Percentiles rank a stretch among this genome's conserved stretches.
Conservation (phyloP, 2,113 vertebrate species). For the Daboia siamensis region DNA sequence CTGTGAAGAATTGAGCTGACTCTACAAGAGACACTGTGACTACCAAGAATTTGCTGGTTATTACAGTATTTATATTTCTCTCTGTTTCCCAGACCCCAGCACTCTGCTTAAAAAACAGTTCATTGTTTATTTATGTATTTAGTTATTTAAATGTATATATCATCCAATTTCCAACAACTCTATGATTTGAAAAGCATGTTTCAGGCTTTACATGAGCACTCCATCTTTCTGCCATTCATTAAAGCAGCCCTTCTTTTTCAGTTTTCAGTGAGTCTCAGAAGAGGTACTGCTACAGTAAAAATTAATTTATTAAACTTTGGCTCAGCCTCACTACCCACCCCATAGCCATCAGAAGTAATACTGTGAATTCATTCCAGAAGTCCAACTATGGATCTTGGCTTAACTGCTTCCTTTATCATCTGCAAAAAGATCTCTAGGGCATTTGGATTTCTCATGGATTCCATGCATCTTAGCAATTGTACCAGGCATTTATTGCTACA, state of each 20-base stretch:
- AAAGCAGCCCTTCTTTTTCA: not conserved
- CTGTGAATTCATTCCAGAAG: not conserved
- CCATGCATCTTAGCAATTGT: not conserved
- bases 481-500: not conserved
- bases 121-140: not conserved
- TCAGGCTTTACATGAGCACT: not conserved
- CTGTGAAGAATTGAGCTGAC: not conserved
- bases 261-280: not conserved
- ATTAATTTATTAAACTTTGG: not conserved
- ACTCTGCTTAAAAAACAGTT: not conserved
- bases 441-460: not conserved
- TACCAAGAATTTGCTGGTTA: not conserved
- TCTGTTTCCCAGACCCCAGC: not conserved
- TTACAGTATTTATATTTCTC: not conserved
- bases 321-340: not conserved
- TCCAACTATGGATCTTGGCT: not conserved
- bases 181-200: not conserved
- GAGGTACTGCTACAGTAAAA: not conserved
- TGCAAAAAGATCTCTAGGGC: not conserved
- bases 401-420: not conserved
- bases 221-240: not conserved
- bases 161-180: not conserved
- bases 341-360: not conserved
- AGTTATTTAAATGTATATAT: not conserved
- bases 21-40: rapidly evolving